phyloP scores from a whole-genome alignment of 2,797 vertebrate genomes.

The Huso huso region DNA sequence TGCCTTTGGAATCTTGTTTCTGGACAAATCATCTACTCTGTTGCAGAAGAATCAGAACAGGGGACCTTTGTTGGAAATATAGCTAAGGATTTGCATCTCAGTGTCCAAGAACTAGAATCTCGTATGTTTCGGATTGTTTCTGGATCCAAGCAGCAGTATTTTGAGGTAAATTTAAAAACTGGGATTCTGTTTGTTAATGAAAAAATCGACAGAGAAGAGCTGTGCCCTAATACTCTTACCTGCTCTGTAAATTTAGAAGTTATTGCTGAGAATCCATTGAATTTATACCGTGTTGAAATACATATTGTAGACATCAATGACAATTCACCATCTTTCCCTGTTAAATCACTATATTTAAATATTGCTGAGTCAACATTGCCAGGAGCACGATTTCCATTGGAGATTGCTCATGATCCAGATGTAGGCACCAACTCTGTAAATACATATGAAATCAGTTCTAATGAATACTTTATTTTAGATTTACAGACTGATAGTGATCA shows the following conservation, averaged over 20 bases:
- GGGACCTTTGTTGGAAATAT: slow-evolving; percentile 63
- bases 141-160: slow-evolving; percentile 57
- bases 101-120: slow-evolving; percentile 51
- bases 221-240: slow-evolving; percentile 63
- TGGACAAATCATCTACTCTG: slow-evolving; percentile 54
- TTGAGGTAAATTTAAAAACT: slow-evolving; percentile 65
- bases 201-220: slow-evolving; percentile 73
- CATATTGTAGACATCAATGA: slow-evolving; percentile 80
- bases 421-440: slow-evolving; percentile 71
- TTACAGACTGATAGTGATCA: slow-evolving; percentile 66
- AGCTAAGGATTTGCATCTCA: slow-evolving; percentile 54
- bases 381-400: slow-evolving; percentile 66
- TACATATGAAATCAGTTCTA: slow-evolving; percentile 72
- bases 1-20: slow-evolving; percentile 31
- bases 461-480: slow-evolving; percentile 71
- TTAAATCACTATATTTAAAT: slow-evolving; percentile 57
- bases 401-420: slow-evolving; percentile 74
- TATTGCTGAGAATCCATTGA: slow-evolving; percentile 73
- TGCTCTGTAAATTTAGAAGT: slow-evolving; percentile 76
- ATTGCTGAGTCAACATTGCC: slow-evolving; percentile 67
- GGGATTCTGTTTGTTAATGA: slow-evolving; percentile 71
- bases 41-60: slow-evolving; percentile 56
- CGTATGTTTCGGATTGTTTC: slow-evolving; percentile 51
- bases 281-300: slow-evolving; percentile 72
- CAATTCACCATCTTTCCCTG: slow-evolving; percentile 67